phyloP scores from a whole-genome alignment of 2,113 vertebrate genomes.

The Caracal caracal region DNA sequence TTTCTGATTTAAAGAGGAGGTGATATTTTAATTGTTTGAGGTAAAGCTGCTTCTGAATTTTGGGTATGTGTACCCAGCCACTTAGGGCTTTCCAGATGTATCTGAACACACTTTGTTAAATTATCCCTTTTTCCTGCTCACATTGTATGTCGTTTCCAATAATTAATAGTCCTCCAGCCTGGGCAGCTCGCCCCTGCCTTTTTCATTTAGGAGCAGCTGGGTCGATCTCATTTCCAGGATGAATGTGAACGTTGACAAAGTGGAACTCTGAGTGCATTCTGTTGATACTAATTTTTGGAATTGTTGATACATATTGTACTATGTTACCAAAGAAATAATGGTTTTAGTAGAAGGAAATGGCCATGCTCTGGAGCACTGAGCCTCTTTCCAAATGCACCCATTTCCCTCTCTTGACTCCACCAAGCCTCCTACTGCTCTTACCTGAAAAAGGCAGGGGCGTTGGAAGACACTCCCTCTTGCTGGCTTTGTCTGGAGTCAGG shows the following conservation, averaged over 20 bases:
- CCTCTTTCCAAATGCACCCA: conserved; percentile 38
- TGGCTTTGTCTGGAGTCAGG: not conserved
- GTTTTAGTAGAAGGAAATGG: conserved; percentile 45
- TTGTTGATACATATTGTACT: conserved; percentile 54
- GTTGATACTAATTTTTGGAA: conserved; percentile 44
- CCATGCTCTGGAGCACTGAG: not conserved
- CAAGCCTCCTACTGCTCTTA: not conserved
- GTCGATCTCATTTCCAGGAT: conserved; percentile 34
- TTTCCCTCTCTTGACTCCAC: conserved; percentile 45
- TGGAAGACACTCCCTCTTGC: not conserved
- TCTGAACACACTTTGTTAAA: conserved; percentile 32
- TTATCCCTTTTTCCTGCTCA: not conserved
- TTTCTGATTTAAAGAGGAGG: conserved; percentile 30
- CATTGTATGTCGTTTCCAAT: not conserved
- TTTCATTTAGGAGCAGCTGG: not conserved
- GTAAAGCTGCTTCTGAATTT: not conserved
- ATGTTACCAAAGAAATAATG: conserved; percentile 79
- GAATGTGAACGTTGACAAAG: conserved; percentile 42
- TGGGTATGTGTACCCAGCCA: not conserved
- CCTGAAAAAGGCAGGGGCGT: not conserved
- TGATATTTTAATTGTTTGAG: not conserved
- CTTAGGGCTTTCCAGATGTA: not conserved
- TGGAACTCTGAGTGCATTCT: conserved; percentile 53
- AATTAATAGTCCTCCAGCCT: not conserved
- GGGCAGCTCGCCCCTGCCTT: not conserved